Base-by-base conservation (phyloP, 2,888 invertebrate genomes). In the Lamellibrachia columna region DNA sequence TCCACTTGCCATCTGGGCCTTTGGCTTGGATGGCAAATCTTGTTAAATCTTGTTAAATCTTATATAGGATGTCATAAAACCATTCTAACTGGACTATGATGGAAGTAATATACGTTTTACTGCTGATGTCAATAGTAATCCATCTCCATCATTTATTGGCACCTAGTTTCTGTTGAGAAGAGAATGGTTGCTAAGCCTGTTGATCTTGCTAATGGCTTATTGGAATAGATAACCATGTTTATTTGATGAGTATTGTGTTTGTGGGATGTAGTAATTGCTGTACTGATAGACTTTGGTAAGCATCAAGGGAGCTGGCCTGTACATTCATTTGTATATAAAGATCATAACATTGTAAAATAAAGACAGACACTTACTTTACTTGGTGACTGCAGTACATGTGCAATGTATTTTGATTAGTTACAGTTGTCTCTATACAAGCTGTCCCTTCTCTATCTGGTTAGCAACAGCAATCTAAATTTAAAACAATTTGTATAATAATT, bases 211-310 rank as follows among this genome's bases (percentile, higher is more conserved):
- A 91, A 91, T 91, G 91, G 91, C 91, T n/a, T 11, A 28, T 91
- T 22, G 91, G 28, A 28, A 22, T 91, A 22, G 22, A 91, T 91
- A 22, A 91, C 91, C 9, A 91, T 28, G 91, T 91, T 15, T 91
- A 91, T 28, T 91, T 91, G 91, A 91, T 22, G 91, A 91, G 91
- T 91, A 91, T 91, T 91, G 91, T 91, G 91, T 91, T 91, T 28
- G 22, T 91, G 91, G 22, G 91, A 91, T 91, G 91, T 91, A 91
- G 91, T 91, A 91, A 91, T 91, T 91, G 22, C 22, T 6, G 28
- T 28, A 91, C 91, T 91, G 91, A 75, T 11, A 75, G 52, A 52
- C 3, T 22, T 11, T 91, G 6, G 91, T 91, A 28, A 91, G 28
- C 1, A 15, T 28, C 15, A 11, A 9, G 22, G 91, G 91, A 91